phyloP scores from a whole-genome alignment of 2,797 vertebrate genomes.

The Eurystomus glaucurus region DNA sequence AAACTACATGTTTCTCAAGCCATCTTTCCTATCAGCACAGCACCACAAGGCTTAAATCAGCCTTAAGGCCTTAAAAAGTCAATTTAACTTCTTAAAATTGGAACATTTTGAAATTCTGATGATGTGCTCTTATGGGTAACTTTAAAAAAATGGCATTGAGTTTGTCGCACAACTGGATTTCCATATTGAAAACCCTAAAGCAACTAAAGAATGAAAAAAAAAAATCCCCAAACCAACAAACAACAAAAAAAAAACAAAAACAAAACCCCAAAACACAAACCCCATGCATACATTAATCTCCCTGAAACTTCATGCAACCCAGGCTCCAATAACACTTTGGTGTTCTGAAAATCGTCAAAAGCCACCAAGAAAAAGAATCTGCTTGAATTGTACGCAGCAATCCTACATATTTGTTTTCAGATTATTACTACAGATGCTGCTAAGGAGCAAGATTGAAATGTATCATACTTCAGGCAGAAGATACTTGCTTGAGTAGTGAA shows the following conservation, averaged over 20 bases:
- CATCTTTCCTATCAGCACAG: neutral
- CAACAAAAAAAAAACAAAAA: neutral
- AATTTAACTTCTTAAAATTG: neutral
- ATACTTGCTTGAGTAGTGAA: neutral
- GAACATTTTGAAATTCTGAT: neutral
- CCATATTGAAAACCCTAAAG: neutral
- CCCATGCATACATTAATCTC: too few species aligned
- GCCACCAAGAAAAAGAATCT: neutral
- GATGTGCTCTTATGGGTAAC: neutral
- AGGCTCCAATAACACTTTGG: accelerated
- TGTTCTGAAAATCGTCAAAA: neutral
- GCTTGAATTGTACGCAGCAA: neutral
- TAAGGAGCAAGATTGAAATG: neutral
- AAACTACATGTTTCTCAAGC: neutral
- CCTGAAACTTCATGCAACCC: neutral
- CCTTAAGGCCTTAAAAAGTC: neutral
- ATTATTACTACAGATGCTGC: neutral
- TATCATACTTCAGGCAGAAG: neutral
- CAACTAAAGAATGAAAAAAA: neutral
- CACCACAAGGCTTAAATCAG: neutral
- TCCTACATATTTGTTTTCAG: neutral
- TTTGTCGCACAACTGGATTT: neutral
- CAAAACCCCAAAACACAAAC: too few species aligned
- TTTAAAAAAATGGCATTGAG: neutral
- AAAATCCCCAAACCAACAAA: neutral